phyloP scores from a whole-genome alignment of 2,113 vertebrate species.

The Ranitomeya imitator region DNA sequence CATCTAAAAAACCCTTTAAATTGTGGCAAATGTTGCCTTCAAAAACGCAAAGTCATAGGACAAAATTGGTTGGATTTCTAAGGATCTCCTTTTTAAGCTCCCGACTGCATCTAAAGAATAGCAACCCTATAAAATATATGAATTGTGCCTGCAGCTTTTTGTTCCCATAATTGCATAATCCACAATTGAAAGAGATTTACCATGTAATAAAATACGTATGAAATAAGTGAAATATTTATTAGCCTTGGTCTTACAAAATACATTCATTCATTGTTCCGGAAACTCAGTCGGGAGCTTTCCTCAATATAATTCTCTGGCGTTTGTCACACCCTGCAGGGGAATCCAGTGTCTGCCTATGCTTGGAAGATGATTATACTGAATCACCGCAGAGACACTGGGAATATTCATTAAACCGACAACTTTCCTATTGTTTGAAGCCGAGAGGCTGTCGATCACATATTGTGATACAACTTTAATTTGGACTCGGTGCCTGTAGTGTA shows the following conservation, averaged over 20 bases:
- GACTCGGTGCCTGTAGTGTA: background rate
- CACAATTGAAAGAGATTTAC: constrained; percentile 1
- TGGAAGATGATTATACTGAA: constrained; percentile 38
- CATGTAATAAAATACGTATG: constrained; percentile 11
- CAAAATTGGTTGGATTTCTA: background rate
- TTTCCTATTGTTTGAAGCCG: background rate
- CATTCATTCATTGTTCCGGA: constrained; percentile 18
- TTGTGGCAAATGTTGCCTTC: too few species aligned
- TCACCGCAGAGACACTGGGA: background rate
- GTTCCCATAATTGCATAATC: constrained; percentile 5
- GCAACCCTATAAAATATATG: background rate
- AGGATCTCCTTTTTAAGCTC: background rate
- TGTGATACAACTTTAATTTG: background rate
- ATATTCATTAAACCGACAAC: constrained; percentile 25
- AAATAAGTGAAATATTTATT: constrained; percentile 35
- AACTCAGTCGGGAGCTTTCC: constrained; percentile 4
- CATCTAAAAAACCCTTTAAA: too few species aligned
- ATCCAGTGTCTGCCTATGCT: constrained; percentile 22
- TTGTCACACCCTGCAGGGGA: constrained; percentile 37
- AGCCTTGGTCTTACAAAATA: background rate
- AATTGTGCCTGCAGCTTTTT: background rate
- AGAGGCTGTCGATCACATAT: background rate
- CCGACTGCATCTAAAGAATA: background rate
- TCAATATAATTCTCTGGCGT: background rate
- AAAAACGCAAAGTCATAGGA: background rate